Evolutionary conservation across 1,140 invertebrate species (phyloP), one percentile per base, ranked within the genome.

Genomic region (Oryctes rhinoceros): DNA sequence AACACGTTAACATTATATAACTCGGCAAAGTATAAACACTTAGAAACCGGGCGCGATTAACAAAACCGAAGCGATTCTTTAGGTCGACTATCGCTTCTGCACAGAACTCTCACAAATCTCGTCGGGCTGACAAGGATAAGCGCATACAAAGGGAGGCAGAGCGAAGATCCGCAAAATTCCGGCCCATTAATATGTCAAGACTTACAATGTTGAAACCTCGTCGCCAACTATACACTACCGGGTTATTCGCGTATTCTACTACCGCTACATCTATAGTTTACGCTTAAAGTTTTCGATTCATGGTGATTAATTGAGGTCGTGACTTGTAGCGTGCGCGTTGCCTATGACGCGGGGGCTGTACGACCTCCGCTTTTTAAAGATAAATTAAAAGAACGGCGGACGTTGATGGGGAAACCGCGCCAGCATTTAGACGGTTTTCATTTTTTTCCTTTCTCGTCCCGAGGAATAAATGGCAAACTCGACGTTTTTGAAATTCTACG

Each of bases 181-280:
- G 24, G 24, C 20, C 24, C 65, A 71, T 71, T 71, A 71, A 71
- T 71, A 35, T 71, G 65, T 71, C 65, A 71, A 15, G 65, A 35
- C 65, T 71, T 71, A 71, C 65, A 15, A 67, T 24, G 65, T 35
- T 37, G 11, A 30, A 37, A 71, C 65, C 65, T 30, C 37, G 65
- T 71, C 65, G 3, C 10, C 10, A 71, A 71, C 65, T 71, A 71
- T 35, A 71, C 9, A 35, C 65, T 71, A 71, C 24, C n/a, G 39
- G 39, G 39, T 44, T 44, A 44, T 44, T 44, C 39, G 24, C 24
- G 24, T 30, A 30, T 30, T 10, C 47, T 48, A 48, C 47, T 3
- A 53, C 49, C n/a, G 49, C 49, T 53, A 53, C 49, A 15, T 11
- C 49, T 59, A 59, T 59, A 59, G 53, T 59, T 59, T 59, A 59